Evolutionary conservation across 2,888 invertebrate species (phyloP), one percentile per base, ranked within the genome.

Genomic region (Nyleta sp.): DNA sequence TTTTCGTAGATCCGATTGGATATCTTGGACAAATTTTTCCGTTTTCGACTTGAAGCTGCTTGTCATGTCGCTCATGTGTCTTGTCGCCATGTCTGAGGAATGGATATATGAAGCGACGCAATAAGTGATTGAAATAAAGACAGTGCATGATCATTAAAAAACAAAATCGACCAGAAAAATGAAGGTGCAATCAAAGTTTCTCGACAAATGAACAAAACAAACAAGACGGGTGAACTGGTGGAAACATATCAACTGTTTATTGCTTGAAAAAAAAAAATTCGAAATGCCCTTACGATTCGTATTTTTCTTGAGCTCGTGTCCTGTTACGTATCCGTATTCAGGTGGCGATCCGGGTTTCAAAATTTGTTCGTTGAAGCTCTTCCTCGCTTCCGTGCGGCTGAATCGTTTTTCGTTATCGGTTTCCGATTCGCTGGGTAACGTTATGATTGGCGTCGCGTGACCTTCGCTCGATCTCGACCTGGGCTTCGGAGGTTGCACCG

Each of bases 41-140:
- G 95, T 93, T 87, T 94, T 95, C 48, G 93, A 92, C 84, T 94
- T 94, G 89, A 95, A 95, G 73, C 93, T 92, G 75, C 93, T 92
- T 22, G 94, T 94, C 94, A 95, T 93, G 77, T 93, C 93, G 83
- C 92, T 93, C 91, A 94, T 94, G 84, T 94, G 93, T 84, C 93
- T 93, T n/a, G 92, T 91, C 44, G 93, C 93, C 68, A 93, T 91
- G 88, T 92, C 93, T 88, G 92, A 78, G 84, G 84, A 86, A 83
- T 82, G 82, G 70, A 85, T 79, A 84, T 44, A 44, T 44, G 72
- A 28, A 40, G 28, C 28, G 28, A 28, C 10, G 28, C 7, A 28
- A 3, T 2, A 28, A n/a, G n/a, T n/a, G n/a, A n/a, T n/a, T n/a
- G n/a, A n/a, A n/a, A n/a, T n/a, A n/a, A n/a, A n/a, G n/a, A n/a